These are phyloP conservation scores for Nothocercus julius DNA, from an alignment of 2,113 vertebrate genomes.

Conservation along the genomic window DNA sequence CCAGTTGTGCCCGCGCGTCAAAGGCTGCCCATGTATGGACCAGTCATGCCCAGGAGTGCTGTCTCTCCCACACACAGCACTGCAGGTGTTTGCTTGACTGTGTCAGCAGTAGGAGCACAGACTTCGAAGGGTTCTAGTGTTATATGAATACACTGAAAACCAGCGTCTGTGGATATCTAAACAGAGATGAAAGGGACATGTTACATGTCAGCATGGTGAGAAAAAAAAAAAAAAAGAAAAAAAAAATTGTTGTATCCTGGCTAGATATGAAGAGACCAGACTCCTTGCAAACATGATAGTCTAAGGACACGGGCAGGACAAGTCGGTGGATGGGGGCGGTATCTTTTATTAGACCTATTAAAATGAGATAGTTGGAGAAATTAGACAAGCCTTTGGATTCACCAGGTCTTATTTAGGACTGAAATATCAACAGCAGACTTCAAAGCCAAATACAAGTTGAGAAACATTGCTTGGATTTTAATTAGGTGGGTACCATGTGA, in stretches of 20 bases:
- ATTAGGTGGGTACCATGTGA: background rate
- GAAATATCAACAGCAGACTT: background rate
- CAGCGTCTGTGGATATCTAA: background rate
- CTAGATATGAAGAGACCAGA: background rate
- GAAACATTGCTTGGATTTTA: background rate
- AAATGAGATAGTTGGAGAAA: background rate
- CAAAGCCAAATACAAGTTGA: background rate
- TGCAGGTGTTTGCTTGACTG: background rate
- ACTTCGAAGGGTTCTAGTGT: background rate
- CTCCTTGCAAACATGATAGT: background rate
- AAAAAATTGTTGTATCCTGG: background rate
- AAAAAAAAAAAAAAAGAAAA: background rate
- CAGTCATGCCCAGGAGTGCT: background rate
- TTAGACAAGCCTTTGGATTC: background rate
- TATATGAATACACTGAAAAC: background rate
- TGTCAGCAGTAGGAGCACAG: background rate
- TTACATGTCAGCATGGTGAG: background rate
- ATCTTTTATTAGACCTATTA: background rate
- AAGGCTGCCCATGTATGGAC: background rate
- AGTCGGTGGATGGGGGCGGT: background rate
- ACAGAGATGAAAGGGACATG: background rate
- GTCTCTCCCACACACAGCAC: background rate
- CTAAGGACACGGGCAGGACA: background rate
- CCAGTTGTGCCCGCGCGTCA: rapidly evolving
- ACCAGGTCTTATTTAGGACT: background rate